Evolutionary conservation across 2,113 vertebrate species (phyloP), one percentile per base, ranked within the genome.

Genomic region (Montifringilla adamsi): DNA sequence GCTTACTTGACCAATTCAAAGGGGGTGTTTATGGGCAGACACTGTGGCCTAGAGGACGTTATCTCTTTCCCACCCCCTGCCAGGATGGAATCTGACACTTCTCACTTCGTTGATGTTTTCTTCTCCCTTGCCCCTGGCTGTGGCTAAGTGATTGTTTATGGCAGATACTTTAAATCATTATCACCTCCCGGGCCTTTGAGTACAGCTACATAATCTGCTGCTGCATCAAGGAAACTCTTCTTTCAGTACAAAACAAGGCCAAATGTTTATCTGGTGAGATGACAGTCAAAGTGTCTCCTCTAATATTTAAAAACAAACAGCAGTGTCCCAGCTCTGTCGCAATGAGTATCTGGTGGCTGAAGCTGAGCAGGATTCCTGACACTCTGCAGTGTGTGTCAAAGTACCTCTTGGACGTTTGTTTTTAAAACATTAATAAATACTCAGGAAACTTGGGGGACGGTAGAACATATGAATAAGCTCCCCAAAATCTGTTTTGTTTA

Each of bases 121-220:
- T 95, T 95, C 95, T 97, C 89, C 68, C 70, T 90, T 77, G 94
- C 95, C 95, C 83, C 96, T 79, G 90, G 94, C 96, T 95, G 88
- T 76, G 90, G 86, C 94, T 97, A 94, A 97, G 95, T 96, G 95
- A 95, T 94, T 97, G 96, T 97, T 97, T 96, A 97, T 88, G 90
- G 95, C 90, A 95, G 90, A 94, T 92, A 94, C 95, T 96, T 93
- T 93, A 92, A 95, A 92, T 95, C 95, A 93, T 96, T 97, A 94
- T 96, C 95, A 95, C 95, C 96, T 96, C 93, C 94, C 47, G 90
- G 41, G 91, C 68, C 70, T 96, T 95, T 96, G 96, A 96, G 87
- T 72, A 60, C 37, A 21, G 68, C 84, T 56, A 74, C 58, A 50
- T 59, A 93, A 89, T 87, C 94, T 88, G 53, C 17, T 90, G 86